phyloP scores from a whole-genome alignment of 2,888 invertebrate genomes.

The Lottia scabra region DNA sequence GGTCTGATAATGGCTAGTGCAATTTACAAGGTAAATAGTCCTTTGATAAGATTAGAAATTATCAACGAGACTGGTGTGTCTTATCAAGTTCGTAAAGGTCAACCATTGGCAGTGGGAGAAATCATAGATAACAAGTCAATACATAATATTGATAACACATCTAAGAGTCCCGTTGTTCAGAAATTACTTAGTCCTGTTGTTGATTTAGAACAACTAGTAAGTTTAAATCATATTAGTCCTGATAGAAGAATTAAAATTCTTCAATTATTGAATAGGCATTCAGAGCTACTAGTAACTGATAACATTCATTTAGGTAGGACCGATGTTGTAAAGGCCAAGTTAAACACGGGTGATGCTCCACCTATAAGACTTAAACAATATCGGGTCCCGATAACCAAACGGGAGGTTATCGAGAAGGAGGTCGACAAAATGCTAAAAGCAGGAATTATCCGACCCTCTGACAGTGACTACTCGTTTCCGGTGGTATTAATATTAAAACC shows the following conservation, averaged over 20 bases:
- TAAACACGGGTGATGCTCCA: slow-evolving; percentile 6
- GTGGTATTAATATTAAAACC: neutral
- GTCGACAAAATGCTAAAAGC: neutral
- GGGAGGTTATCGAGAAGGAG: neutral
- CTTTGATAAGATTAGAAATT: neutral
- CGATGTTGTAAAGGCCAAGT: neutral
- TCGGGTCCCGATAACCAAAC: slow-evolving; percentile 5
- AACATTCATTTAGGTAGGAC: neutral
- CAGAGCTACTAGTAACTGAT: neutral
- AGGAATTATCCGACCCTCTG: neutral
- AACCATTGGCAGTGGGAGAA: neutral
- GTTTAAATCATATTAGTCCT: neutral
- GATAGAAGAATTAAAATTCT: neutral
- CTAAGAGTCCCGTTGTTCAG: neutral
- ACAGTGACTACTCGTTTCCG: slow-evolving; percentile 10
- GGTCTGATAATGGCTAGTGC: neutral
- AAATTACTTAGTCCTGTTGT: no score
- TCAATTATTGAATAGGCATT: neutral
- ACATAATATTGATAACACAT: neutral
- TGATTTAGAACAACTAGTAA: neutral
- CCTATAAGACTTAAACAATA: slow-evolving; percentile 10
- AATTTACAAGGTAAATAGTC: neutral
- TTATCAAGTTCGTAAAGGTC: neutral
- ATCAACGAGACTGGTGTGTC: neutral
- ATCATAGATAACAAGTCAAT: neutral